Evolutionary conservation across 1,140 invertebrate species (phyloP).

Genomic region (Diorhabda elongata): DNA sequence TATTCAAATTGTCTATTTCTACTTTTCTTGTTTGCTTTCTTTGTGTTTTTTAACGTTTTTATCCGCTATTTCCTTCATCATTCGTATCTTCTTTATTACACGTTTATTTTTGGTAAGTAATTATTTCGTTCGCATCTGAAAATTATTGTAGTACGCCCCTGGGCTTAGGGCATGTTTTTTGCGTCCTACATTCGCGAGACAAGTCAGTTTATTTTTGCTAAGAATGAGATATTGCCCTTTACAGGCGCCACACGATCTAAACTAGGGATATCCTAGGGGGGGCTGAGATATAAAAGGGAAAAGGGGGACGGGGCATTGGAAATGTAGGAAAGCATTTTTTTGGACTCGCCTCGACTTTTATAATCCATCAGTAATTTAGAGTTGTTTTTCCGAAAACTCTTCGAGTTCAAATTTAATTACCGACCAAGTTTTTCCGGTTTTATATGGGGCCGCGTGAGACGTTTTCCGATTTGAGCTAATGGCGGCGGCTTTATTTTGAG

Average conservation of each 20-base stretch:
- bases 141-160: constrained; percentile 7
- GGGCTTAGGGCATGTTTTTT: constrained; percentile 40
- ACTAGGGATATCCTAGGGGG: constrained; percentile 4
- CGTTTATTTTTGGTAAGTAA: not conserved
- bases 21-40: too few species aligned
- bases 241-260: constrained; percentile 39
- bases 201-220: constrained; percentile 41
- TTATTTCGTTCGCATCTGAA: constrained; percentile 7
- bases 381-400: constrained; percentile 10
- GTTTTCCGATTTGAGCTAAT: not conserved
- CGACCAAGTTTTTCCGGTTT: not conserved
- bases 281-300: not conserved
- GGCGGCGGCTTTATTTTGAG: not conserved
- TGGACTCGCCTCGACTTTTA: constrained; percentile 9
- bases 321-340: constrained; percentile 22
- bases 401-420: constrained; percentile 10
- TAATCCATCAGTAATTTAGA: constrained; percentile 14
- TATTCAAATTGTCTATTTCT: too few species aligned
- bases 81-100: too few species aligned
- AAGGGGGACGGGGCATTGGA: not conserved
- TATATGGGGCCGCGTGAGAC: not conserved
- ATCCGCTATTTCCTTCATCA: too few species aligned
- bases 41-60: too few species aligned
- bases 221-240: constrained; percentile 37
- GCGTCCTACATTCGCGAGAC: constrained; percentile 36